Base-by-base conservation (phyloP, 2,797 vertebrate species). In the Mus minutoides region DNA sequence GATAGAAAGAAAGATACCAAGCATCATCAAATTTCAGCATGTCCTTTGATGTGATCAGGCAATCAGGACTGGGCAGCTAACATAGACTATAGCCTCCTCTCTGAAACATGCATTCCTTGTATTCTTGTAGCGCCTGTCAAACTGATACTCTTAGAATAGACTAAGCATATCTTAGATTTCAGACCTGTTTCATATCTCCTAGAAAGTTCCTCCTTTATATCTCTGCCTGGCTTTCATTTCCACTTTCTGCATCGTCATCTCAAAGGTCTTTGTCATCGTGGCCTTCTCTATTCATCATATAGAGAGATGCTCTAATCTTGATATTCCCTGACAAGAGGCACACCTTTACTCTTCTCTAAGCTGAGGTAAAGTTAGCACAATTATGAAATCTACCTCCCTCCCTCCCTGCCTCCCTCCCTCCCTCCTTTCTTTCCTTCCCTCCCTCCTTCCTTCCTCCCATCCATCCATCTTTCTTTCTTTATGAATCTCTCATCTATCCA, bases 21-120 rank as follows among this genome's bases (percentile, higher is more conserved):
- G 10, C 3, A 34, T 64, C 29, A 64, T 5, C 60, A 83, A 40
- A 34, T n/a, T 64, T 69, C 58, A 26, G 14, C 56, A 0, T 43
- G 21, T 13, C 29, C 31, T 16, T 3, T 77, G 12, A 10, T 29
- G 11, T 4, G 52, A 14, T 80, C 46, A 58, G 46, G 1, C 3
- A 43, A 12, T 80, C 46, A 76, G 60, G 2, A 7, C 16, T 14
- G 16, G 2, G 1, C n/a, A 37, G 0, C 2, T 40, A 4, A 0
- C 6, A 37, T 22, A 76, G 1, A 4, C 13, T 79, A 37, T 22
- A 76, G 1, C 6, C 13, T 79, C 67, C 22, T 92, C 16, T 69
- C 46, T n/a, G 11, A 54, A 73, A 37, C 21, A n/a, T 29, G 2
- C 12, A 8, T 80, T 88, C 82, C 31, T 79, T 13, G 64, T 16